Evolutionary conservation across 2,888 invertebrate species (phyloP).

Genomic region (Hemithea aestivaria): DNA sequence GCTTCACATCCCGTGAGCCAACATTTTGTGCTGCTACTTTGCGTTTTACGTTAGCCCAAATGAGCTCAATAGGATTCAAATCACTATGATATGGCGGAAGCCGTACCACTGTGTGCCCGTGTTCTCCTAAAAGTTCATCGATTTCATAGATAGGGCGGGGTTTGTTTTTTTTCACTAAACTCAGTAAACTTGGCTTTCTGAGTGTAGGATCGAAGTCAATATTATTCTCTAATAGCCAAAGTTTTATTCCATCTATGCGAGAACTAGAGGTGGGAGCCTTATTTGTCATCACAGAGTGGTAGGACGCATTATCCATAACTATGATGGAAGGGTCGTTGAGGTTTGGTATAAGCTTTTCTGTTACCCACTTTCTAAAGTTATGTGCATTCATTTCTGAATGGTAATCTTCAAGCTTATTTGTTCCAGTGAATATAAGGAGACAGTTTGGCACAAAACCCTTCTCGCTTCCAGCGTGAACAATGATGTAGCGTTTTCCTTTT

Average conservation of each 20-base stretch:
- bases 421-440: slow-evolving; percentile 24
- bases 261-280: background rate
- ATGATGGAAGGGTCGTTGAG: slow-evolving; percentile 13
- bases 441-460: slow-evolving; percentile 28
- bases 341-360: slow-evolving; percentile 22
- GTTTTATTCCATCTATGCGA: slow-evolving; percentile 6
- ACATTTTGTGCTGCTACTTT: background rate
- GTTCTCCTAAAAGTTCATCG: slow-evolving; percentile 23
- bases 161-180: slow-evolving; percentile 24
- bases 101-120: slow-evolving; percentile 22
- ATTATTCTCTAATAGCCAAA: slow-evolving; percentile 27
- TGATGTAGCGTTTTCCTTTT: slow-evolving; percentile 24
- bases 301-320: too few relatives aligned
- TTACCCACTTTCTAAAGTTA: slow-evolving; percentile 27
- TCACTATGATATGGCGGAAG: slow-evolving; percentile 24
- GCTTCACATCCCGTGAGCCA: background rate
- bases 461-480: slow-evolving; percentile 27
- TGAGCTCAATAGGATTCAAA: slow-evolving; percentile 25
- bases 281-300: slow-evolving; percentile 2
- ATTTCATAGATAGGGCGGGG: slow-evolving; percentile 24
- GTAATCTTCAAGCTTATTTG: slow-evolving; percentile 25
- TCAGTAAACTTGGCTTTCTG: slow-evolving; percentile 21
- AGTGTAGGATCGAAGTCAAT: slow-evolving; percentile 22
- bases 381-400: slow-evolving; percentile 27
- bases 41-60: slow-evolving; percentile 15